Base-by-base conservation (phyloP, 2,797 vertebrate genomes). In the Cirrhinus molitorella region DNA sequence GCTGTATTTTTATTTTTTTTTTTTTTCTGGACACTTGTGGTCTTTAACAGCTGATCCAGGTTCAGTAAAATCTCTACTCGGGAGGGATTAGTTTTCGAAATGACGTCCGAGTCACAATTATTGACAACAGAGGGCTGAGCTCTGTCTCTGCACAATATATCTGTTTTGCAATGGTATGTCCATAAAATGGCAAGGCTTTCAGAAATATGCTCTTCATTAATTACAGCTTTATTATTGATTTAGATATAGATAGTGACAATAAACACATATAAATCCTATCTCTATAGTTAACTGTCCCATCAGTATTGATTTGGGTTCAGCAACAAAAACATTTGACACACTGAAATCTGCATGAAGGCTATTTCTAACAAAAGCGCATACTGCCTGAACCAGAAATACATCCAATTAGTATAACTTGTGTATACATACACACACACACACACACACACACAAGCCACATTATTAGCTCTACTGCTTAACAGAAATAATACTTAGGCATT, bases 21-120 rank as follows among this genome's bases (percentile, higher is more conserved):
- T n/a, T 82, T 28, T 82, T 66, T 74, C n/a, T 65, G 31, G 70
- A 65, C 47, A 74, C 31, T 16, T n/a, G 28, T 63, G 25, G 55
- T 45, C 55, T 59, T 73, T 31, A 63, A 73, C 57, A 45, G 43
- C 25, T 3, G 43, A 81, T 81, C 61, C 21, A 23, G 40, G 55
- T 23, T 81, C 79, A 61, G 53, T 19, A 55, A 23, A 74, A 74
- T 12, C 21, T 57, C 31, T 57, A 4, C 34, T 34, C 11, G 0
- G 1, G 10, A 0, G 0, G 25, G 25, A 72, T 51, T 51, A 0
- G 45, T 53, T 73, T 73, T 53, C 28, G 51, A 74, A 57, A 74
- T 74, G 12, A 57, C 1, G 1, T 23, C 14, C n/a, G 7, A n/a
- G 7, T 74, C 72, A 57, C 5, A 55, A 37, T 74, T 37, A 37